These are phyloP conservation scores for Cinara cedri DNA, from an alignment of 2,888 invertebrate species.

Conservation along the genomic window DNA sequence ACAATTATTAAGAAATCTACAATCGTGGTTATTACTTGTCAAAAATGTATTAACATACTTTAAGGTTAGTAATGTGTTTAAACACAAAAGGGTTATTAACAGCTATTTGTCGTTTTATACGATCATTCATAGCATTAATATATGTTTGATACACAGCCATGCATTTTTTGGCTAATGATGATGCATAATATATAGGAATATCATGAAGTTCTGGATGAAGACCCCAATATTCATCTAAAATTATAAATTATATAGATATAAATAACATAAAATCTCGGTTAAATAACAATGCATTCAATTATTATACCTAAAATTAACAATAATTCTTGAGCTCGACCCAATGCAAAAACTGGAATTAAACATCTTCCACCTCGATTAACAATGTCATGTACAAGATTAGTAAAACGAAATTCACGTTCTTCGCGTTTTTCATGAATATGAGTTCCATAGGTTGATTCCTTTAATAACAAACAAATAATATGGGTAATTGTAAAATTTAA, in stretches of 20 bases:
- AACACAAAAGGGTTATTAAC: conserved; percentile 99
- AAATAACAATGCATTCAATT: neutral
- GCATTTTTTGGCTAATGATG: conserved; percentile 98
- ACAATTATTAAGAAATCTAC: no score
- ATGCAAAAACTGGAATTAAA: conserved; percentile 97
- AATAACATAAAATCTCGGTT: neutral
- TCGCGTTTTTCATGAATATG: conserved; percentile 99
- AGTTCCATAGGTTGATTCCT: conserved; percentile 99
- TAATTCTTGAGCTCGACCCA: conserved; percentile 96
- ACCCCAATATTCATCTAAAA: conserved; percentile 94
- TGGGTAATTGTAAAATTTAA: neutral
- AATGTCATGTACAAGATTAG: conserved; percentile 90
- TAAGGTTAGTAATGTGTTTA: conserved; percentile 93
- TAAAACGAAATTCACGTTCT: conserved; percentile 93
- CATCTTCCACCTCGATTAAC: conserved; percentile 97
- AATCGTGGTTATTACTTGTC: neutral
- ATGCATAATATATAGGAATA: conserved; percentile 99
- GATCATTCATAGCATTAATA: conserved; percentile 99
- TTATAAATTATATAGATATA: conserved; percentile 7
- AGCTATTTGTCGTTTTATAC: conserved; percentile 93
- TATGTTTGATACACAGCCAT: conserved; percentile 99
- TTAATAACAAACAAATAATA: conserved; percentile 58
- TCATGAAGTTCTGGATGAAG: conserved; percentile 96
- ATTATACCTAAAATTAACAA: conserved; percentile 79
- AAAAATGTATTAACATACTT: conserved; percentile 65